phyloP scores from a whole-genome alignment of 2,797 vertebrate genomes.

The Rhinophrynus dorsalis region DNA sequence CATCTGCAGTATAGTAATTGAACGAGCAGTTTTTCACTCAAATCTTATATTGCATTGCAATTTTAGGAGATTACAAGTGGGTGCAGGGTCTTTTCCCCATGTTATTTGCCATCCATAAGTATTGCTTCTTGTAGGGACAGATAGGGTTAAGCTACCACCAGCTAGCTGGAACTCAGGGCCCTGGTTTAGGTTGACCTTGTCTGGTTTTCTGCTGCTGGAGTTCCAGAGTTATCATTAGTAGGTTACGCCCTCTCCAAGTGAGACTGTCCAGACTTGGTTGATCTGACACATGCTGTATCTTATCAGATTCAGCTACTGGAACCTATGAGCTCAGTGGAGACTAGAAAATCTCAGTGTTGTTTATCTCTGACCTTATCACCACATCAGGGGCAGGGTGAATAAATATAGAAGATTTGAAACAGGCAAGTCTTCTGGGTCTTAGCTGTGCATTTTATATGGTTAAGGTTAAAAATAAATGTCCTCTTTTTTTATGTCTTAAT shows the following conservation, averaged over 20 bases:
- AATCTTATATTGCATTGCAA: too few relatives aligned
- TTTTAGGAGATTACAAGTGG: too few relatives aligned
- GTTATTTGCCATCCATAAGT: too few relatives aligned
- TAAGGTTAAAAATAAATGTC: too few relatives aligned
- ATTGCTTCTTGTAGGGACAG: too few relatives aligned
- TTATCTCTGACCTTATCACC: neutral
- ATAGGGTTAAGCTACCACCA: neutral
- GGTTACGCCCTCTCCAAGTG: slow-evolving; percentile 45
- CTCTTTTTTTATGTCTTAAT: too few relatives aligned
- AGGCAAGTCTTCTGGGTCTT: too few relatives aligned
- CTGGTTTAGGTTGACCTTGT: slow-evolving; percentile 61
- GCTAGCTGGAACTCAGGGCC: slow-evolving; percentile 48
- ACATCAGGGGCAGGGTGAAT: neutral
- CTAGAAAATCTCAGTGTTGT: neutral
- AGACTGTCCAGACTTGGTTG: slow-evolving; percentile 55
- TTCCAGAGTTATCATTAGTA: slow-evolving; percentile 33
- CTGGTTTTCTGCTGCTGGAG: slow-evolving; percentile 49
- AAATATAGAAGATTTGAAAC: too few relatives aligned
- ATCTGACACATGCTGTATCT: slow-evolving; percentile 32
- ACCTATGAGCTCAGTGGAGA: neutral
- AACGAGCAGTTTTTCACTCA: too few relatives aligned
- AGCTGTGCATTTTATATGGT: too few relatives aligned
- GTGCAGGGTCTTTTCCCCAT: too few relatives aligned
- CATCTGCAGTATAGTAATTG: too few relatives aligned
- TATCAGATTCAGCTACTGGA: slow-evolving; percentile 35